Percentiles rank a stretch among this genome's conserved stretches.
Conservation (phyloP, 2,113 vertebrate species). For the Pangasianodon hypophthalmus region DNA sequence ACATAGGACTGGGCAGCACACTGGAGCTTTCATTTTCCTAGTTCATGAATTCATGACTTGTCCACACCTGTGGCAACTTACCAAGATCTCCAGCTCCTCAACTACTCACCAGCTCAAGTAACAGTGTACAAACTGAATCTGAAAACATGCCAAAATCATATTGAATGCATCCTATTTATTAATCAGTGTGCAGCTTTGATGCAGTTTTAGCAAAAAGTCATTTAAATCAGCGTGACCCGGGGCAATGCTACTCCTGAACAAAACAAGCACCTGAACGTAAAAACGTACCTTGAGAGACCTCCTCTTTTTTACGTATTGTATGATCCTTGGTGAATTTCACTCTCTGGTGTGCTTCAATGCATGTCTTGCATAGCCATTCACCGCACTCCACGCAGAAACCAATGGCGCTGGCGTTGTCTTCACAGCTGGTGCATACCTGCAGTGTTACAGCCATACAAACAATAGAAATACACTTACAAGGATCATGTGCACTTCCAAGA, state of each 20-base stretch:
- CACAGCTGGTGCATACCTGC: conserved; percentile 97
- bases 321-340: conserved; percentile 99
- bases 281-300: conserved; percentile 83
- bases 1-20: neutral
- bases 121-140: neutral
- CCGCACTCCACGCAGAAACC: conserved; percentile 96
- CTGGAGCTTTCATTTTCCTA: neutral
- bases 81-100: neutral
- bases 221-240: neutral
- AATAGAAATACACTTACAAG: neutral
- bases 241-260: neutral
- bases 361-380: conserved; percentile 97
- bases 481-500: neutral
- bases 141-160: neutral
- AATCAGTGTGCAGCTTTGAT: neutral
- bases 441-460: neutral
- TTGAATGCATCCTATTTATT: neutral
- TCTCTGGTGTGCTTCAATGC: conserved; percentile 96
- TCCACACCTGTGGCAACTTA: neutral
- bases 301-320: conserved; percentile 96
- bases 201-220: neutral
- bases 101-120: neutral
- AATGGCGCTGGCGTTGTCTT: conserved; percentile 93
- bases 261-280: neutral
- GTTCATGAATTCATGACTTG: neutral